Conservation (phyloP, 2,113 vertebrate species). For the Scophthalmus maximus region DNA sequence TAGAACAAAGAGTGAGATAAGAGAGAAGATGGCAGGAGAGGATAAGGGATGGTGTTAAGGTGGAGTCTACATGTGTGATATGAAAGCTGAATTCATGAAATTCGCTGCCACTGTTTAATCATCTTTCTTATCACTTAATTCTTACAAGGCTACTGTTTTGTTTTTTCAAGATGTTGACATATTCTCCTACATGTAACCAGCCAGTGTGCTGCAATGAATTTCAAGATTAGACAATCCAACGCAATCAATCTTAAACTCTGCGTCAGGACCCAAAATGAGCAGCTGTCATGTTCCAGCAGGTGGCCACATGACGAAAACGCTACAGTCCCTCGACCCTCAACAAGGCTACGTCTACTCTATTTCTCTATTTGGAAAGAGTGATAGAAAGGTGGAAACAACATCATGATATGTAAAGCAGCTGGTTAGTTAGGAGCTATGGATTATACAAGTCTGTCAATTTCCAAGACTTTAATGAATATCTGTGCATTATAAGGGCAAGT, state of each 20-base stretch:
- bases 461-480: conserved; percentile 3
- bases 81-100: conserved; percentile 24
- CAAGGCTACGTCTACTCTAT: conserved; percentile 17
- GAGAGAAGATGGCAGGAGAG: not conserved
- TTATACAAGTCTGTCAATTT: too few relatives aligned
- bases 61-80: not conserved
- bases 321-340: not conserved
- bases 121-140: too few relatives aligned
- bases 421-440: conserved; percentile 35
- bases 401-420: not conserved
- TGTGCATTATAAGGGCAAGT: conserved; percentile 21
- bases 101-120: conserved; percentile 47
- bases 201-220: conserved; percentile 42
- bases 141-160: not conserved
- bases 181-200: not conserved
- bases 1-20: conserved; percentile 37
- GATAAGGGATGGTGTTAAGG: conserved; percentile 30
- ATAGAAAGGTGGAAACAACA: not conserved
- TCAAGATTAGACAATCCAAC: conserved; percentile 14
- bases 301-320: conserved; percentile 2
- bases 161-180: not conserved
- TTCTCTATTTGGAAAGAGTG: not conserved
- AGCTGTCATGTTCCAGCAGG: conserved; percentile 15
- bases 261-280: not conserved
- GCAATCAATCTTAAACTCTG: not conserved